Conservation (phyloP, 2,797 vertebrate genomes). For the Aphelocoma californica region DNA sequence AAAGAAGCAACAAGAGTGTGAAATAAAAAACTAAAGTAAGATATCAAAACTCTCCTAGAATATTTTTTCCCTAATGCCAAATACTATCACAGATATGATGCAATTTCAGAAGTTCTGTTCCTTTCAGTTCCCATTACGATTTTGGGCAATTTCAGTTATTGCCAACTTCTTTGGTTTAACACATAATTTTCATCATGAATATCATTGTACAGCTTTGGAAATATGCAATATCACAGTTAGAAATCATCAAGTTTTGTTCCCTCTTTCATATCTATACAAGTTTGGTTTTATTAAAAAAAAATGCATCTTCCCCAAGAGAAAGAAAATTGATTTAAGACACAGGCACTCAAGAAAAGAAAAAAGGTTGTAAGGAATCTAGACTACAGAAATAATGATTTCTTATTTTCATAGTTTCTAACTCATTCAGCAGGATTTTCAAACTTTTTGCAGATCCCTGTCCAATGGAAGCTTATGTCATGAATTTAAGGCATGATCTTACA, state of each 20-base stretch:
- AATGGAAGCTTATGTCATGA: not conserved
- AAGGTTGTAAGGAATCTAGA: not conserved
- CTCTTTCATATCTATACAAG: not conserved
- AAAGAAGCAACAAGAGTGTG: constrained; percentile 3
- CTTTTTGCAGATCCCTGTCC: not conserved
- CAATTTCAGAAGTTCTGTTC: not conserved
- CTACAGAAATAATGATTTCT: not conserved
- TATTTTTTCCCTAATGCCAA: not conserved
- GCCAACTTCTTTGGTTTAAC: not conserved
- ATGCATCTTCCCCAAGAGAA: not conserved
- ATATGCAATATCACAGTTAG: not conserved
- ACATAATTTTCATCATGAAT: not conserved
- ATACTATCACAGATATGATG: not conserved
- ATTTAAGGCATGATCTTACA: not conserved
- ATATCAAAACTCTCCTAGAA: not conserved
- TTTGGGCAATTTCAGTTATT: not conserved
- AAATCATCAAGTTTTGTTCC: not conserved
- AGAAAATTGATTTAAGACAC: not conserved
- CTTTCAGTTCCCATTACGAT: not conserved
- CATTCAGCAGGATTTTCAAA: not conserved
- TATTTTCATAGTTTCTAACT: not conserved
- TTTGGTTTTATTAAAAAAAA: not conserved
- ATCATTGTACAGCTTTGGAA: not conserved
- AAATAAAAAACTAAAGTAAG: not conserved
- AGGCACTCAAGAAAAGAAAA: not conserved